Evolutionary conservation across 2,888 invertebrate genomes (phyloP), one percentile per base, ranked within the genome.

Genomic region (Caenorhabditis macrosperma): DNA sequence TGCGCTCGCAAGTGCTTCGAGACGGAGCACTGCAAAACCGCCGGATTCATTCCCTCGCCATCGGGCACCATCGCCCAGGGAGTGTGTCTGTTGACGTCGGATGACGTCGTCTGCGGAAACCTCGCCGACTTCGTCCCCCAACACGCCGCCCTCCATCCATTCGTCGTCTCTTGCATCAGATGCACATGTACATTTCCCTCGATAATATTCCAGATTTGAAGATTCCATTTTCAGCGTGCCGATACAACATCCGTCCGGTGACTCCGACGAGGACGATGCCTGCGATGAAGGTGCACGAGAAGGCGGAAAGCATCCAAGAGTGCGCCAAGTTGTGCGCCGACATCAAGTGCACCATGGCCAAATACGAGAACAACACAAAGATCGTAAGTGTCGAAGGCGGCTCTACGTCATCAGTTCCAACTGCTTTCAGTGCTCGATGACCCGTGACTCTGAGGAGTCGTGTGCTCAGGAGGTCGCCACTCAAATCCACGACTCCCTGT

Each of bases 1-100:
- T 90, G 90, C 63, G 90, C 90, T 0, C 78, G 84, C 33, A 89
- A 88, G 71, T 90, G 90, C 75, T 87, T 86, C 61, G 90, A 90
- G 55, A 82, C 81, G 84, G 82, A 86, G 26, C 83, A 85, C 48
- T 90, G 90, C 82, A 85, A 82, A 24, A 85, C 86, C 4, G 90
- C 90, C 38, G 90, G 90, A 9, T 90, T 88, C 82, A 87, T 90
- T 66, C 90, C 90, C 28, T 87, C 87, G 6, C 88, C 88, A 44
- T 79, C 80, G 22, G 85, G 85, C 17, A 83, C 85, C 30, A 81
- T 85, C 26, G 79, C 83, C n/a, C 82, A 82, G 55, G 90, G 90
- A 48, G 89, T 90, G 46, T 90, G 90, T 72, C 82, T 90, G 24
- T 66, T 90, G 63, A 90, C 89, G 15, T 84, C 86, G 4, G 88